These are phyloP conservation scores for Siniperca scherzeri DNA, from an alignment of 2,797 vertebrate genomes.

Conservation along the genomic window DNA sequence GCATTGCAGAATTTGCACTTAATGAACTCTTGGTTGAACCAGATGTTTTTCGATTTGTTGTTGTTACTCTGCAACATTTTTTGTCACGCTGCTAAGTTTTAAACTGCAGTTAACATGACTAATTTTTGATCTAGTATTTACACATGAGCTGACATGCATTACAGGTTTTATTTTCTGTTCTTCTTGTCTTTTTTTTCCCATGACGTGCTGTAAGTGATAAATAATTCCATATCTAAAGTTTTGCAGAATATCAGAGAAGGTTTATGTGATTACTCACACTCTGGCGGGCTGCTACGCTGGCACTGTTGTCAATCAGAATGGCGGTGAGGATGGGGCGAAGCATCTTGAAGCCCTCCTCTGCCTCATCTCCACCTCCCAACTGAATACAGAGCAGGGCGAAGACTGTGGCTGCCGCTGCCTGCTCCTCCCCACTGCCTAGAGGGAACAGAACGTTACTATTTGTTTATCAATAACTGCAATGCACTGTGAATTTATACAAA, in stretches of 20 bases:
- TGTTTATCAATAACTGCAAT: conserved; percentile 23
- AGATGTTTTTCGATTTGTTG: not conserved
- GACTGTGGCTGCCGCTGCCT: conserved; percentile 89
- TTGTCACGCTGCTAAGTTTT: not conserved
- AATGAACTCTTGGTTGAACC: not conserved
- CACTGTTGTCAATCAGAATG: conserved; percentile 88
- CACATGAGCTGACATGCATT: not conserved
- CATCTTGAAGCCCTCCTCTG: conserved; percentile 91
- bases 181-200: not conserved
- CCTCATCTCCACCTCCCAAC: conserved; percentile 90
- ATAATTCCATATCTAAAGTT: not conserved
- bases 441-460: not conserved
- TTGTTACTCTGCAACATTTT: not conserved
- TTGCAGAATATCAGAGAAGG: not conserved
- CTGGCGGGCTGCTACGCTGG: conserved; percentile 89
- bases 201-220: too few relatives aligned
- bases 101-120: not conserved
- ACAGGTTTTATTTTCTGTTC: not conserved
- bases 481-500: conserved; percentile 61
- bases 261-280: conserved; percentile 86
- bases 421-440: conserved; percentile 93
- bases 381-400: conserved; percentile 93
- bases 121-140: not conserved
- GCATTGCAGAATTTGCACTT: not conserved
- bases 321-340: conserved; percentile 89